Conservation (phyloP, 2,797 vertebrate species). For the Gadopsis marmoratus region DNA sequence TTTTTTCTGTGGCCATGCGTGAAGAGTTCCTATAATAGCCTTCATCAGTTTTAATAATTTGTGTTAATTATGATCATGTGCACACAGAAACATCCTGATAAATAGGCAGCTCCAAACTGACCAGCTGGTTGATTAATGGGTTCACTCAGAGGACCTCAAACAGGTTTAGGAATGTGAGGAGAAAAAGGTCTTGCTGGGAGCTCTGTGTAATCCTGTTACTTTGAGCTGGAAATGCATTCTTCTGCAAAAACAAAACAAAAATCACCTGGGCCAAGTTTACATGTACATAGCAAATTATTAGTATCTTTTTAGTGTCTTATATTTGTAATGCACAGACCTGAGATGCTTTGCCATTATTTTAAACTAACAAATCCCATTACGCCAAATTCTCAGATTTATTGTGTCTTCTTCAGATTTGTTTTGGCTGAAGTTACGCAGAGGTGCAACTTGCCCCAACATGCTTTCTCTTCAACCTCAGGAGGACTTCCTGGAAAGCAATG, state of each 20-base stretch:
- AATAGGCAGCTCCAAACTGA: neutral
- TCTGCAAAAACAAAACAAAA: neutral
- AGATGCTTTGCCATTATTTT: neutral
- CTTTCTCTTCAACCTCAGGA: neutral
- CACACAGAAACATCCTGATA: conserved; percentile 2
- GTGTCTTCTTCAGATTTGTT: neutral
- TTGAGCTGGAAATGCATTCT: conserved; percentile 13
- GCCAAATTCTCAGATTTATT: neutral
- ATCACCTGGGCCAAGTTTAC: neutral
- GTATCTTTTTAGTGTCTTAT: neutral
- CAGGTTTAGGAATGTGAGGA: conserved; percentile 40
- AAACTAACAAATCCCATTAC: neutral
- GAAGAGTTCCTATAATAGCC: neutral
- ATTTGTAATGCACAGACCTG: neutral
- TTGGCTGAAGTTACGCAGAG: neutral
- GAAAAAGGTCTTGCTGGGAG: conserved; percentile 11
- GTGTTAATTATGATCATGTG: neutral
- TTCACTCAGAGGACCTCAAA: conserved; percentile 12
- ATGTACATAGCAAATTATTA: neutral
- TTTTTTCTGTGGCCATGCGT: neutral
- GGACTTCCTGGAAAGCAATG: conserved; percentile 41
- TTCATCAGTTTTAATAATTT: neutral
- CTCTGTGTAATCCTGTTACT: conserved; percentile 11
- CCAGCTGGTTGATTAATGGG: conserved; percentile 30
- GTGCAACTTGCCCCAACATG: conserved; percentile 51